Evolutionary conservation across 2,797 vertebrate species (phyloP).

Genomic region (Thunnus albacares): DNA sequence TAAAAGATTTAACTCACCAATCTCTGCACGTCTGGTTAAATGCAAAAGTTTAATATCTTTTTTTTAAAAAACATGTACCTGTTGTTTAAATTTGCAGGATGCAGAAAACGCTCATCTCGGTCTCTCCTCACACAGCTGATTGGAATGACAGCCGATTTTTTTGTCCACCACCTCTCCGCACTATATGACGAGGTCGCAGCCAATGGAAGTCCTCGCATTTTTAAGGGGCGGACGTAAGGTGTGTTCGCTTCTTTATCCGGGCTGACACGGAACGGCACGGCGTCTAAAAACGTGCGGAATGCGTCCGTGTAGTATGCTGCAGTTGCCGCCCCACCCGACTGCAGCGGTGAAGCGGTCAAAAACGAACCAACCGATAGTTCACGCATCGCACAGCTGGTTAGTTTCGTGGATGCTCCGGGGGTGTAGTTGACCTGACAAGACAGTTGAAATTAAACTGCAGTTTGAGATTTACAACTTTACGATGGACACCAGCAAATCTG

Average conservation of each 20-base stretch:
- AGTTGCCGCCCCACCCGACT: slow-evolving; percentile 33
- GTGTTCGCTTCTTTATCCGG: slow-evolving; percentile 1
- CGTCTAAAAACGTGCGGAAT: not conserved
- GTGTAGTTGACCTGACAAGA: not conserved
- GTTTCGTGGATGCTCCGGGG: not conserved
- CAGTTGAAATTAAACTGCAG: not conserved
- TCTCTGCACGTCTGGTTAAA: not conserved
- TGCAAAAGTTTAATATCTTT: rapidly evolving
- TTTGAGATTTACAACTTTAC: not conserved
- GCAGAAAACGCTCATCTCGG: too few relatives aligned
- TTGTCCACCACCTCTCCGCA: not conserved
- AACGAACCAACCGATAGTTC: slow-evolving; percentile 26
- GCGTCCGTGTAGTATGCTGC: rapidly evolving
- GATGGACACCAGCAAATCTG: slow-evolving; percentile 37
- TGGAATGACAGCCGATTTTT: slow-evolving; percentile 17
- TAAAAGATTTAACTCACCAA: not conserved
- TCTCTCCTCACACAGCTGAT: slow-evolving; percentile 61
- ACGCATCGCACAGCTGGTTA: not conserved
- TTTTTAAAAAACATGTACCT: slow-evolving; percentile 24
- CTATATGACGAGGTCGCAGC: not conserved
- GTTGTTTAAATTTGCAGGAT: not conserved
- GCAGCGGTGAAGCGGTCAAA: rapidly evolving
- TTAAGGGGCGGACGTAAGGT: not conserved
- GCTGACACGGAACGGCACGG: rapidly evolving
- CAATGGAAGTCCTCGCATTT: slow-evolving; percentile 43